Conservation (phyloP, 2,888 invertebrate species). For the Matsumyia berberina region DNA sequence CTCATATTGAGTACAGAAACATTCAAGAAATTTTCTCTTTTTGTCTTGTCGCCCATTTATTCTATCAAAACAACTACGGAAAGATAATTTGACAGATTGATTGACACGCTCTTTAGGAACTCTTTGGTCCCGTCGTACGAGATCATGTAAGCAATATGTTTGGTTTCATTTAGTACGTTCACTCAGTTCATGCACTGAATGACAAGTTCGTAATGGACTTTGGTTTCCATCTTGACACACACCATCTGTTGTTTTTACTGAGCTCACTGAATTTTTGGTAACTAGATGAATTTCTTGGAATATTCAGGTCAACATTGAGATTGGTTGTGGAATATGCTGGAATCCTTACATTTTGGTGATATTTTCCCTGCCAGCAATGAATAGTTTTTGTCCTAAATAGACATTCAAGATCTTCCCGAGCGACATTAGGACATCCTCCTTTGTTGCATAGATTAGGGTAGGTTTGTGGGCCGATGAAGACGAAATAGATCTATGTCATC, state of each 20-base stretch:
- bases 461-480: no score
- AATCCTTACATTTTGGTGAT: no score
- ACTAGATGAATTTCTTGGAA: not conserved
- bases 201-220: conserved; percentile 31
- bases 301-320: not conserved
- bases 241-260: not conserved
- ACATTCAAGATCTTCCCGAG: no score
- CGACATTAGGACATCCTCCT: no score
- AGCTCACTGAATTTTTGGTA: not conserved
- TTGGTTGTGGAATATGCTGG: no score
- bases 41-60: not conserved
- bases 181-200: conserved; percentile 15
- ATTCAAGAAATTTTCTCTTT: not conserved
- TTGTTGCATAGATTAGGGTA: no score
- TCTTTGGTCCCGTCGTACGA: conserved; percentile 6
- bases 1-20: not conserved
- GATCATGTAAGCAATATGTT: conserved; percentile 39
- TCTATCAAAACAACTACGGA: not conserved
- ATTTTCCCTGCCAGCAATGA: no score
- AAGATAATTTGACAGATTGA: conserved; percentile 43
- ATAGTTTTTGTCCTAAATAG: no score
- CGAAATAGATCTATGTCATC: no score
- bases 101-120: conserved; percentile 34
- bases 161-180: conserved; percentile 11
- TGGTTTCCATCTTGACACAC: not conserved